These are phyloP conservation scores for Gadus macrocephalus DNA, from an alignment of 2,113 vertebrate species.

Conservation along the genomic window DNA sequence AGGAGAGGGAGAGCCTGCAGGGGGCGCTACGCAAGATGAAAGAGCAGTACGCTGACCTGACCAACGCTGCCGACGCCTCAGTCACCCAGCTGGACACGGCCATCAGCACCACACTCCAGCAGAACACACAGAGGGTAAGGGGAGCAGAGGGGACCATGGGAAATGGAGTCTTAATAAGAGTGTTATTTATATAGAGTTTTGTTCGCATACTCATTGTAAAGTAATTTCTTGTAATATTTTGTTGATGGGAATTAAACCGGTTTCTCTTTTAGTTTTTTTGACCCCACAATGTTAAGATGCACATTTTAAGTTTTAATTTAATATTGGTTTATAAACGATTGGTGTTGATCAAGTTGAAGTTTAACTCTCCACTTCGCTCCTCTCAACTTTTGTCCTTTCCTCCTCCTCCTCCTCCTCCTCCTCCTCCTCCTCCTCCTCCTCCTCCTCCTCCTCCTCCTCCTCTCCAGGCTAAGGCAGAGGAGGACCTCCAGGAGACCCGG, in stretches of 20 bases:
- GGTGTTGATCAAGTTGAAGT: no score
- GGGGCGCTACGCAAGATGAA: constrained; percentile 76
- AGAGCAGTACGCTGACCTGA: constrained; percentile 79
- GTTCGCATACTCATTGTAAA: no score
- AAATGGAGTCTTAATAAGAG: no score
- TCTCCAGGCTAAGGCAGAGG: constrained; percentile 83
- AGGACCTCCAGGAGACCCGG: constrained; percentile 85
- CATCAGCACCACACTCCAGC: constrained; percentile 81
- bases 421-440: not conserved
- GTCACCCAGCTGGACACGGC: constrained; percentile 79
- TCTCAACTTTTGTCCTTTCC: not conserved
- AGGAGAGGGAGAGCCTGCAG: constrained; percentile 75
- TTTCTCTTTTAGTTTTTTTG: no score
- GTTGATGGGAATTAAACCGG: no score
- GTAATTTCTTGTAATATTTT: no score
- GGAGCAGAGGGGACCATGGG: not conserved
- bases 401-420: not conserved
- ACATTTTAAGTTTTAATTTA: no score
- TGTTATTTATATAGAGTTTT: no score
- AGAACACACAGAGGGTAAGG: constrained; percentile 89
- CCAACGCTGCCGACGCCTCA: constrained; percentile 69
- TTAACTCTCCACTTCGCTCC: not conserved
- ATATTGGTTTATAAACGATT: no score
- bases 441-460: constrained; percentile 4
- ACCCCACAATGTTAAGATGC: no score